Evolutionary conservation across 2,113 vertebrate genomes (phyloP).

Genomic region (Zosterops japonicus): DNA sequence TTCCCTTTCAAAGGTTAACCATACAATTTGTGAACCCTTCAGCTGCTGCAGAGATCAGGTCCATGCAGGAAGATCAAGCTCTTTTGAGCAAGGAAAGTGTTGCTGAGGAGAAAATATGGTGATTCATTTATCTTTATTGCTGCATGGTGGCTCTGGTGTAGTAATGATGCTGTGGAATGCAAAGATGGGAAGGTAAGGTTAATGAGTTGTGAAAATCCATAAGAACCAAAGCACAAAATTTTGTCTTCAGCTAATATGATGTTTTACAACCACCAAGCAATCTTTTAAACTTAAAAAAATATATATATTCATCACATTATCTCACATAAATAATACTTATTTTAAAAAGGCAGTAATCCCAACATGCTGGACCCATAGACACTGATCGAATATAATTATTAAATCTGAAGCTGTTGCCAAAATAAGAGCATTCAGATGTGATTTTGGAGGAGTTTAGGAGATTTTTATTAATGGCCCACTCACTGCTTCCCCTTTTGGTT

Average conservation of each 20-base stretch:
- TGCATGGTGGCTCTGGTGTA: not conserved
- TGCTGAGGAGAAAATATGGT: not conserved
- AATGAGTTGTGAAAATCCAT: not conserved
- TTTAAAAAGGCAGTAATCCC: not conserved
- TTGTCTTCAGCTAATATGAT: not conserved
- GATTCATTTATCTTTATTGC: not conserved
- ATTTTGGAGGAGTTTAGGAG: not conserved
- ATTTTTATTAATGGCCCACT: not conserved
- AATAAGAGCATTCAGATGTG: not conserved
- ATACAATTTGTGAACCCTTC: not conserved
- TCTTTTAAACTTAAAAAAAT: not conserved
- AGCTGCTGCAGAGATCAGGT: not conserved
- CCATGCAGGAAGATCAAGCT: not conserved
- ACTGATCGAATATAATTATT: not conserved
- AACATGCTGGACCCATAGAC: not conserved
- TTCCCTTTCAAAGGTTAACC: not conserved
- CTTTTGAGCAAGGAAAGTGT: not conserved
- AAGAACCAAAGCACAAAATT: not conserved
- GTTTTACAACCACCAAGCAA: not conserved
- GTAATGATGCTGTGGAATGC: not conserved
- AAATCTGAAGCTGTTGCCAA: not conserved
- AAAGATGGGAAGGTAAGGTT: not conserved
- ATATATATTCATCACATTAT: not conserved
- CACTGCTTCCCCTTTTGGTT: not conserved
- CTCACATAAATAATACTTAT: not conserved